Base-by-base conservation (phyloP, 2,113 vertebrate species). In the Coreoperca whiteheadi region DNA sequence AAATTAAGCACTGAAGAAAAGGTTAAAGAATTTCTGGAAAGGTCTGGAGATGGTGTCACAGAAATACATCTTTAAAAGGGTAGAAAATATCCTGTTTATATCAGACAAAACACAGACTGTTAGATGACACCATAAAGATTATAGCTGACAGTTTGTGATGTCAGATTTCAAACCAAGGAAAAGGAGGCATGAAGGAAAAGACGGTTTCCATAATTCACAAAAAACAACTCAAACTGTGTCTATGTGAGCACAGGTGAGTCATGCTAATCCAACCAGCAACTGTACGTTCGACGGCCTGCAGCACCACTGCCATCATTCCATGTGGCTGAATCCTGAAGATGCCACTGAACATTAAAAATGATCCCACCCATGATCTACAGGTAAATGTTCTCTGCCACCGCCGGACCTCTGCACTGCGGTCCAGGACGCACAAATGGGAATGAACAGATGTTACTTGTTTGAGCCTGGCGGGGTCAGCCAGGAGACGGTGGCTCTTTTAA, bases 371-470 rank as follows among this genome's bases (percentile, higher is more conserved):
- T 69, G 67, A 64, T 77, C 78, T 51, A 43, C 75, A 79, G 85
- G 83, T 88, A 50, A 57, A 74, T 79, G 83, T 83, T 83, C 54
- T 41, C 85, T 84, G 80, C 77, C 72, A 70, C 72, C 4, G 73
- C 59, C 28, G 74, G 53, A 79, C 85, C 89, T 75, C 81, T 41
- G 79, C 67, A 39, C 71, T 21, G 63, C 4, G 20, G 70, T 65
- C 65, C 70, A 34, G 78, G 79, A 57, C 46, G 18, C 67, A 11
- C 85, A 93, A 92, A 90, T 89, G 88, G 82, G 87, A 93, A 85
- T n/a, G 86, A 93, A 87, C 91, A 92, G 88, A 91, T 95, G 94
- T 92, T 92, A 93, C 90, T 82, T 23, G 59, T 88, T 84, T 70
- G 77, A 90, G 71, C 65, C 74, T 32, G 23, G 54, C 60, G 46